Base-by-base conservation (phyloP, 2,797 vertebrate species). In the Enteromius afrohamiltoni region DNA sequence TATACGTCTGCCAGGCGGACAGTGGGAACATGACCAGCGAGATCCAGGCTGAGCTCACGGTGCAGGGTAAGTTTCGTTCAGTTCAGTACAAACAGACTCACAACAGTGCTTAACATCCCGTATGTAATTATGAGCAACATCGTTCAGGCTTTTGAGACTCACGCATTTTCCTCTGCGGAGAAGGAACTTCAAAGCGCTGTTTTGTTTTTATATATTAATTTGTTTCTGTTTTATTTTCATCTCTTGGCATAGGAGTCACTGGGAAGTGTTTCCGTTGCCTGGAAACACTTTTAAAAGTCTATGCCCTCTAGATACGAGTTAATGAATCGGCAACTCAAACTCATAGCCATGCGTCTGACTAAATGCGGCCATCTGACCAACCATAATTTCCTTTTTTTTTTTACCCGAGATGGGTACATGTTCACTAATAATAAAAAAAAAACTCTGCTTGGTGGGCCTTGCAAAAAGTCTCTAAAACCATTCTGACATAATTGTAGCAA, bases 1-100 rank as follows among this genome's bases (percentile, higher is more conserved):
- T 92, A 11, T 99, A 98, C 83, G 94, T 92, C 88, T 99, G 98
- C 89, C 83, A 95, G 84, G 96, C 93, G 0, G 95, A 96, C 31
- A 96, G 92, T 0, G 91, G 91, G 45, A 99, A 99, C 6, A 90
- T 94, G 79, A 97, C 96, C 2, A 87, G 95, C 16, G 94, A 96
- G 88, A 95, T 95, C 9, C 96, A 96, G 84, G 96, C 96, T 11
- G 96, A 97, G 51, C 96, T 99, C 84, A 86, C 88, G 0, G 89
- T 99, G 19, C 97, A 97, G 96, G 97, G 98, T 99, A 95, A 64
- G 26, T 53, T 69, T 67, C 23, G 19, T 73, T 62, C 1, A 42
- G 1, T 77, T 65, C 42, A 53, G 29, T 16, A 73, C 45, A 17
- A 8, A 31, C 23, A 31, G 16, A 29, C 58, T 26, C 58, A 16